Evolutionary conservation across 2,797 vertebrate species (phyloP).

Genomic region (Crax fasciolata): DNA sequence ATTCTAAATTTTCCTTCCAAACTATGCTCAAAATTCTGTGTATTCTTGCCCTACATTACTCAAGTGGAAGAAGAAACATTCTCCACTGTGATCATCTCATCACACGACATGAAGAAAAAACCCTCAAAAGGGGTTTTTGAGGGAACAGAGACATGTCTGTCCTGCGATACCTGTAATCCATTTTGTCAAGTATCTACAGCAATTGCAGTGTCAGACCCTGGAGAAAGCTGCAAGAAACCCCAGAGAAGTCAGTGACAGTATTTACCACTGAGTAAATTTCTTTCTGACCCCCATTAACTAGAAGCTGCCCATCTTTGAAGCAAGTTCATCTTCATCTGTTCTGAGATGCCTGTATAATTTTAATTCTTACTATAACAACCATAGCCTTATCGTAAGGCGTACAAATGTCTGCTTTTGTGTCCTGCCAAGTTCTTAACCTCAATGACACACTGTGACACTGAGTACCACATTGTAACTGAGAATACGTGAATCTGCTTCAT

Average conservation of each 20-base stretch:
- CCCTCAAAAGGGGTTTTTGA: not conserved
- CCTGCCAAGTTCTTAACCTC: not conserved
- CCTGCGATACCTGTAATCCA: not conserved
- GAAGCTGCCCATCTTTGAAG: slow-evolving; percentile 21
- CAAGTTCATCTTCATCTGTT: not conserved
- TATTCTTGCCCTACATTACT: not conserved
- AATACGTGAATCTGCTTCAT: not conserved
- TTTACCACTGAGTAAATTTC: not conserved
- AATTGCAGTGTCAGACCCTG: not conserved
- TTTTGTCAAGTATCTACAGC: not conserved
- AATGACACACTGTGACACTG: not conserved
- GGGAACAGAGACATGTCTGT: not conserved
- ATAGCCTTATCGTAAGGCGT: not conserved
- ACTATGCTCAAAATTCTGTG: not conserved
- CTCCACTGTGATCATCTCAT: not conserved
- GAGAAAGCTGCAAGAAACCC: slow-evolving; percentile 1
- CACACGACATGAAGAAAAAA: not conserved
- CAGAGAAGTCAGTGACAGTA: not conserved
- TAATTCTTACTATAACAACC: not conserved
- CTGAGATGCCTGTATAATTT: slow-evolving; percentile 6
- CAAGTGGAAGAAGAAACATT: not conserved
- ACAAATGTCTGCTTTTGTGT: slow-evolving; percentile 14
- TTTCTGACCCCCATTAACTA: slow-evolving; percentile 3
- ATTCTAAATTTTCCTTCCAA: not conserved
- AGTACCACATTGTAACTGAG: not conserved